These are phyloP conservation scores for Tethea ocularis DNA, from an alignment of 2,888 invertebrate genomes.

Conservation along the genomic window DNA sequence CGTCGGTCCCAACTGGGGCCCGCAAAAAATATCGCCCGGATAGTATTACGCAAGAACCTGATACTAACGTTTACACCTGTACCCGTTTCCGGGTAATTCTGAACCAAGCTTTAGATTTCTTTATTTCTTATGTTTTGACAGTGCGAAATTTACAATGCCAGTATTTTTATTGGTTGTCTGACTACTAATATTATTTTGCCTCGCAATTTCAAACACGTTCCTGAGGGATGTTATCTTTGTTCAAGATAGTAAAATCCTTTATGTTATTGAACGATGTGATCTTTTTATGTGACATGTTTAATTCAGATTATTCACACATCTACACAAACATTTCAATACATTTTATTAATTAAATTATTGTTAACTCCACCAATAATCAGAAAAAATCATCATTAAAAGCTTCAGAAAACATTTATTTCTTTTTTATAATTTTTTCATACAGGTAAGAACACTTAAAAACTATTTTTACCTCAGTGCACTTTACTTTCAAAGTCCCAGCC, in stretches of 20 bases:
- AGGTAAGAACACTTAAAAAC: not conserved
- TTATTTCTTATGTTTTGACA: too few relatives aligned
- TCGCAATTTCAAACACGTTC: too few relatives aligned
- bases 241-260: too few relatives aligned
- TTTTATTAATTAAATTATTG: too few relatives aligned
- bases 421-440: not conserved
- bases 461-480: not conserved
- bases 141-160: too few relatives aligned
- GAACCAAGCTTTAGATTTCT: not conserved
- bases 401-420: not conserved
- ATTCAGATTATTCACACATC: too few relatives aligned
- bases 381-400: not conserved
- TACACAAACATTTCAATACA: too few relatives aligned
- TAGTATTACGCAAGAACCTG: not conserved
- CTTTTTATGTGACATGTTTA: too few relatives aligned
- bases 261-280: too few relatives aligned
- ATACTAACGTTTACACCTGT: not conserved
- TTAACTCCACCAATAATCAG: not conserved
- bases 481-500: not conserved
- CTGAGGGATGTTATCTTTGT: too few relatives aligned
- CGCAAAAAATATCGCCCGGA: slow-evolving; percentile 42
- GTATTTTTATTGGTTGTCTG: too few relatives aligned
- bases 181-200: too few relatives aligned
- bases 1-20: slow-evolving; percentile 21
- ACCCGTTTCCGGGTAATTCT: not conserved